A percentile compares a stretch with the other conserved stretches of the same genome.
These are phyloP conservation scores for Parapsyche elsis DNA, from an alignment of 1,140 invertebrate species.

Conservation along the genomic window DNA sequence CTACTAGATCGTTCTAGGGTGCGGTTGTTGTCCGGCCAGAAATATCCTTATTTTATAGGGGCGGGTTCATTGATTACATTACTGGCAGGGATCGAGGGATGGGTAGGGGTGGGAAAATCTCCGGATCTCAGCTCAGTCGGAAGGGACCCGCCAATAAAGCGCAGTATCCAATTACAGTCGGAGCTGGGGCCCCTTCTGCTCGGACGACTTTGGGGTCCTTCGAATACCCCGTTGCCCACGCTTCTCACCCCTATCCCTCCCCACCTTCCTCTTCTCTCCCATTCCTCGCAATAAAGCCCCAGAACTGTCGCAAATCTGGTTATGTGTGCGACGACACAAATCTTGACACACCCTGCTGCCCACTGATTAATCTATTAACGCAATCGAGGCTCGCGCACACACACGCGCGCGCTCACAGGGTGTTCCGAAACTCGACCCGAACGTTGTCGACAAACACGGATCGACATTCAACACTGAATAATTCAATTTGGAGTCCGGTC, in stretches of 20 bases:
- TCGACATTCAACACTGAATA: no score
- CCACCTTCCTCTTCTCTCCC: background rate
- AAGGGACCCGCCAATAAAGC: conserved; percentile 49
- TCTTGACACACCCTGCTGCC: conserved; percentile 14
- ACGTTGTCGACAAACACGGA: no score
- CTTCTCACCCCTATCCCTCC: background rate
- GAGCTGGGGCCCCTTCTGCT: conserved; percentile 39
- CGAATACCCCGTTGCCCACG: background rate
- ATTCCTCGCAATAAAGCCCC: background rate
- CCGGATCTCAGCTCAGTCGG: conserved; percentile 42
- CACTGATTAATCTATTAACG: conserved; percentile 7
- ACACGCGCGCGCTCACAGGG: background rate
- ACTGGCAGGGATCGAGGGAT: background rate
- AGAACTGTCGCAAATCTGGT: conserved; percentile 3
- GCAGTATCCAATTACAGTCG: conserved; percentile 45
- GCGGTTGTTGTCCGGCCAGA: conserved; percentile 26
- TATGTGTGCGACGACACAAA: conserved; percentile 25
- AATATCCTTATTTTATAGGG: conserved; percentile 36
- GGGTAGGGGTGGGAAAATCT: background rate
- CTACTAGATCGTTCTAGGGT: background rate
- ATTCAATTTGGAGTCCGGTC: no score
- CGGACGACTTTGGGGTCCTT: conserved; percentile 8
- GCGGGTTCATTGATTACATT: conserved; percentile 49
- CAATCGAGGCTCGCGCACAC: background rate
- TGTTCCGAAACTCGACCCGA: background rate